Evolutionary conservation across 2,797 vertebrate species (phyloP), one percentile per base, ranked within the genome.

Genomic region (Rhinatrema bivittatum): DNA sequence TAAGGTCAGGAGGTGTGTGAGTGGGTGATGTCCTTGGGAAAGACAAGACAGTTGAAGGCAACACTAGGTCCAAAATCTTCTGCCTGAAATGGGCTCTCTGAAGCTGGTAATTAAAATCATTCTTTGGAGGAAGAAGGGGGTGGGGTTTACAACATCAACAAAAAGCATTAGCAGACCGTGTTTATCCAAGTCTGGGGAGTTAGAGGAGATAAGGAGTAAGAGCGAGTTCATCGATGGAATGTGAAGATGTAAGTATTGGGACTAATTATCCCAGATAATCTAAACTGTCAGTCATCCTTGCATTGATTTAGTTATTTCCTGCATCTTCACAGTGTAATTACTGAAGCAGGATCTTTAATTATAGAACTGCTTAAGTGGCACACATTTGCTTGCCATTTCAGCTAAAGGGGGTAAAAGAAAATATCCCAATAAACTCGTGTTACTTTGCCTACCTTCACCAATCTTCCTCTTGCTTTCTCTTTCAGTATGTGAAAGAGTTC

Each of bases 231-330:
- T 25, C 9, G 17, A 21, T 3, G 30, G 16, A 20, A 24, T 5
- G 11, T 28, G 28, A 14, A 15, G 12, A 0, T 25, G 18, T 4
- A 24, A 22, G 2, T 1, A 2, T 8, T 0, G 0, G 32, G 16
- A 7, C 6, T 29, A 14, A 43, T 60, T 36, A 39, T 23, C 39
- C 6, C 33, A 7, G 30, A 9, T 5, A 35, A 36, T 12, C 25
- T 35, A 10, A 4, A 6, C 2, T 4, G 42, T 25, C 3, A 0
- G 2, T 6, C 16, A 29, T 11, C 41, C 21, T 20, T 25, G 3
- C 19, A 33, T 5, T 17, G 15, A 2, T 1, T 10, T 35, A 9
- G 10, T 2, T 25, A 25, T 20, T n/a, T 21, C 16, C 30, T 32
- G 15, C 35, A 25, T 4, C 25, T 21, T 20, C 19, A 7, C 0